Base-by-base conservation (phyloP, 2,888 invertebrate species). In the Tanytarsus gracilentus region DNA sequence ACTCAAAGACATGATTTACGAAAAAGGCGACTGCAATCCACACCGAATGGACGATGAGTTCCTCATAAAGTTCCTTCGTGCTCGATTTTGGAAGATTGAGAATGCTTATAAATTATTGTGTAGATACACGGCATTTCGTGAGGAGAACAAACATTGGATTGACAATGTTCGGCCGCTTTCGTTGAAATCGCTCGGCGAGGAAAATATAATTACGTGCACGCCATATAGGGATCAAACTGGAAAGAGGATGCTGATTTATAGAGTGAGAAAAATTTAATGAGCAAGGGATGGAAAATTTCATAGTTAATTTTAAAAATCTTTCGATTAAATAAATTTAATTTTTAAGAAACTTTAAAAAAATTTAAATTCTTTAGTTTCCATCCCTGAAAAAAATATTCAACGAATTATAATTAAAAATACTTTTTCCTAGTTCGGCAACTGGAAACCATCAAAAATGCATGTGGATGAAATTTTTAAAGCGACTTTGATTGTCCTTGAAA, bases 211-310 rank as follows among this genome's bases (percentile, higher is more conserved):
- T 44, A 78, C 83, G 1, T 87, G 86, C 3, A 83, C 87, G 0
- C 86, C 87, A 0, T 88, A 88, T 68, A 77, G 82, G 27, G 88
- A 88, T 64, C 86, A 86, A 68, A 79, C 79, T 62, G 88, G 86
- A 2, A 76, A 85, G 62, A 77, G 89, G 55, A 77, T 88, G 64
- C 77, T 87, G 66, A 75, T 88, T 52, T 86, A 84, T 68, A 81
- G 85, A 69, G 77, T 44, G n/a, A 44, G 16, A 9, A 23, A 1
- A 9, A 3, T 23, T 16, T 8, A 18, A 14, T 7, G 3, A 7
- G 14, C 39, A 39, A 39, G n/a, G n/a, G n/a, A n/a, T n/a, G n/a
- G n/a, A n/a, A n/a, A n/a, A n/a, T n/a, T n/a, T n/a, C n/a, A n/a
- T n/a, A n/a, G n/a, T n/a, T n/a, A n/a, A n/a, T n/a, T n/a, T n/a